phyloP scores from a whole-genome alignment of 2,888 invertebrate species.

The Argynnis bischoffii region DNA sequence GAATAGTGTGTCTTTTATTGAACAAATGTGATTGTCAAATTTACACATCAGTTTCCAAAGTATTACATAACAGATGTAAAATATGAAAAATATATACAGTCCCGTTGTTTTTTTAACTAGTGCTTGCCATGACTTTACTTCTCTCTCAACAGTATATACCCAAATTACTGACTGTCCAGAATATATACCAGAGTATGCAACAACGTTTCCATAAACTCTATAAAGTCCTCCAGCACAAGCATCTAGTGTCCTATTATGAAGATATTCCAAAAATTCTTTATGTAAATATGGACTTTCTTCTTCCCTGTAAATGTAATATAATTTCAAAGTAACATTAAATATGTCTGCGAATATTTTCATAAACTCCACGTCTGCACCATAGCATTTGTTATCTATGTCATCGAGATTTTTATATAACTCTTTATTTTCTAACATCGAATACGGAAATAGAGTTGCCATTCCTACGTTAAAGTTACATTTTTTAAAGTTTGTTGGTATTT shows the following conservation, averaged over 20 bases:
- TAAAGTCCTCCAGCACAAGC: conserved; percentile 64
- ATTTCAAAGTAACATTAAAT: conserved; percentile 56
- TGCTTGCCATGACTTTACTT: conserved; percentile 56
- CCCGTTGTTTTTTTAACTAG: conserved; percentile 53
- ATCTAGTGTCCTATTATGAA: conserved; percentile 63
- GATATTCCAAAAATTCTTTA: conserved; percentile 48
- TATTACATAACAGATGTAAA: conserved; percentile 55
- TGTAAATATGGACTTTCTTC: conserved; percentile 49
- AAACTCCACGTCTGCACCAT: conserved; percentile 61
- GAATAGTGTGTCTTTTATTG: conserved; percentile 51
- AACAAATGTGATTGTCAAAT: conserved; percentile 50
- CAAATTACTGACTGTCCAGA: conserved; percentile 56
- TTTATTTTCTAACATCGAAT: conserved; percentile 49
- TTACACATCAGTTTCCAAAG: conserved; percentile 53
- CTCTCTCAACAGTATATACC: conserved; percentile 59
- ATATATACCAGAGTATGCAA: conserved; percentile 66
- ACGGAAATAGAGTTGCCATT: conserved; percentile 57
- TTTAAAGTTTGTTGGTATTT: conserved; percentile 53
- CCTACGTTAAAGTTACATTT: conserved; percentile 61
- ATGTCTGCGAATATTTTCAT: conserved; percentile 59
- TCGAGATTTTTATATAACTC: conserved; percentile 50
- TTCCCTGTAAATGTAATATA: conserved; percentile 50
- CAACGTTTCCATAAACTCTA: conserved; percentile 56
- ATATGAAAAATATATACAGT: conserved; percentile 60
- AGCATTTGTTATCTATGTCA: conserved; percentile 42